Conservation (phyloP, 2,888 invertebrate genomes). For the Meteorus colon region DNA sequence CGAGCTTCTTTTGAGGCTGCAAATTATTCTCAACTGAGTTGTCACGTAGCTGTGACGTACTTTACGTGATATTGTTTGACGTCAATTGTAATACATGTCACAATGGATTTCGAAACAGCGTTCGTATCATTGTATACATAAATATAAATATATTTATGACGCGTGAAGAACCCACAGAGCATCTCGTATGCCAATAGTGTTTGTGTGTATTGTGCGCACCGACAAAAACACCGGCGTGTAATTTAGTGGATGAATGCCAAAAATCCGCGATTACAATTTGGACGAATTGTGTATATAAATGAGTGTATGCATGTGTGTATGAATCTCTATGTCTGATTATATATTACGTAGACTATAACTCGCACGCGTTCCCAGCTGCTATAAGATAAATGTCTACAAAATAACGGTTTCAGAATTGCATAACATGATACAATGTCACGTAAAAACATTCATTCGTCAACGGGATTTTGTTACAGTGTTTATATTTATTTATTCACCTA, state of each 20-base stretch:
- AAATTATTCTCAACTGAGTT: background rate
- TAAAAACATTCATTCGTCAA: background rate
- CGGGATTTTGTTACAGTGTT: background rate
- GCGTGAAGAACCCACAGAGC: background rate
- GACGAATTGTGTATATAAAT: background rate
- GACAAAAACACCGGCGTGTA: background rate
- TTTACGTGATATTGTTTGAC: background rate
- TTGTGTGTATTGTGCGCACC: background rate
- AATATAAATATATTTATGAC: constrained; percentile 7
- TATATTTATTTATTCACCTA: background rate
- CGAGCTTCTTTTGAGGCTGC: background rate
- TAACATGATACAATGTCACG: background rate
- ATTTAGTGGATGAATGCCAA: background rate
- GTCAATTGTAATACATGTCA: background rate
- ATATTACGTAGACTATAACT: background rate
- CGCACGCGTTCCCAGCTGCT: background rate
- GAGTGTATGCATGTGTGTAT: no score
- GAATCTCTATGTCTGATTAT: background rate
- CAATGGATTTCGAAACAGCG: background rate
- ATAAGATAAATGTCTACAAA: background rate
- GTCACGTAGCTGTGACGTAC: background rate
- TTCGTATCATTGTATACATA: background rate
- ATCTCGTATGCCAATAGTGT: background rate
- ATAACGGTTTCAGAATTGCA: background rate
- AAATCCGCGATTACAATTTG: background rate